These are phyloP conservation scores for Agelas oroides DNA, from an alignment of 37 sponge, comb jelly and placozoan species.

Conservation along the genomic window DNA sequence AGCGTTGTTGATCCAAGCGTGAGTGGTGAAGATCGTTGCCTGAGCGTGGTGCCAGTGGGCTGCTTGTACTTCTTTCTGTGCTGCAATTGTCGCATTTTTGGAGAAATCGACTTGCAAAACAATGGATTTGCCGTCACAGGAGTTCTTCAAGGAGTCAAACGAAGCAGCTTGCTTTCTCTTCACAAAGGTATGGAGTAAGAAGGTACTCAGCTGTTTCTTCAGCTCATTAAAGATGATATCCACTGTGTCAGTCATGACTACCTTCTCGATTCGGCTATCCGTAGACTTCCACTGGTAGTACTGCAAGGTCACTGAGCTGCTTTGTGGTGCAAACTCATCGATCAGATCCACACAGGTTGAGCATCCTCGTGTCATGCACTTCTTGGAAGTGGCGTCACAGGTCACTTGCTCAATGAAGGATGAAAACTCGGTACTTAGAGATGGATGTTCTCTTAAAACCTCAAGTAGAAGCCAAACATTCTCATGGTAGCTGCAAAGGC, in stretches of 20 bases:
- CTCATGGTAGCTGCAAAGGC: no score
- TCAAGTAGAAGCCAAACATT: conserved; percentile 39
- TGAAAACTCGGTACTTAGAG: conserved; percentile 17
- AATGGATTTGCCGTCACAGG: conserved; percentile 26
- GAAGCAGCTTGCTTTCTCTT: conserved; percentile 36
- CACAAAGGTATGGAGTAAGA: conserved; percentile 40
- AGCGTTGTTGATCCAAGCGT: no score
- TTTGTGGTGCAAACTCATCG: conserved; percentile 28
- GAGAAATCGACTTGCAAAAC: conserved; percentile 55
- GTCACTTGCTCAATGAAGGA: conserved; percentile 32
- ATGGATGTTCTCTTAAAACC: conserved; percentile 41
- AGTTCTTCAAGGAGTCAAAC: conserved; percentile 4
- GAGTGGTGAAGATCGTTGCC: conserved; percentile 36
- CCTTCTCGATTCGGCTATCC: conserved; percentile 25
- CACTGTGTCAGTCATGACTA: conserved; percentile 23
- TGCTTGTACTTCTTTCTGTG: conserved; percentile 39
- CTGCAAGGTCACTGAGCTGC: background rate
- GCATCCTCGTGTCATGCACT: conserved; percentile 35
- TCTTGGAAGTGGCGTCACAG: conserved; percentile 19
- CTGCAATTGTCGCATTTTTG: conserved; percentile 34
- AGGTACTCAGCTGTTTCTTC: conserved; percentile 36
- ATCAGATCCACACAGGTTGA: conserved; percentile 14
- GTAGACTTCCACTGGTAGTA: conserved; percentile 26
- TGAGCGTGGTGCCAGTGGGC: conserved; percentile 34
- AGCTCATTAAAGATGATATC: conserved; percentile 5